Evolutionary conservation across 2,888 invertebrate genomes (phyloP), one percentile per base, ranked within the genome.

Genomic region (Drosophila hamatofila): DNA sequence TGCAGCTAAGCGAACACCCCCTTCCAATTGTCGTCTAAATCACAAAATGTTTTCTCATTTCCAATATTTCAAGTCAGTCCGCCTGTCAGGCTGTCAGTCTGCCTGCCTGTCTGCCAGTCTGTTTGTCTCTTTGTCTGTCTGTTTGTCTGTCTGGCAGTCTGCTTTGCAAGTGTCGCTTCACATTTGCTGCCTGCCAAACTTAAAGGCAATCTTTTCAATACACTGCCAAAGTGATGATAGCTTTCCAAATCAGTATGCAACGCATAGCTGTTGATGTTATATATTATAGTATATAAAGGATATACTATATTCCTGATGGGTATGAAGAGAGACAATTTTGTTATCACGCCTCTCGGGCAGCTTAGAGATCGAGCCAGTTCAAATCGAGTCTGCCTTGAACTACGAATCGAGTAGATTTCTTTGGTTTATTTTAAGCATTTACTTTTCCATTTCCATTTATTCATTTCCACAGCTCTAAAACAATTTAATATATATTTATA

Each of bases 121-220:
- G 18, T 42, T 12, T 41, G 14, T n/a, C 1, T 30, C 7, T 48
- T 9, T 14, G 18, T 42, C 18, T 12, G 23, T 6, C 4, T 46
- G 46, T 23, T 37, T 30, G 30, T 49, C 12, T 18, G 4, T 23
- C 2, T 52, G 16, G 46, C 3, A 11, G 2, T 39, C 30, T 23
- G 23, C 6, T 51, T 49, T 54, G 51, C 66, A 41, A 63, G 52
- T 63, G 75, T 48, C 74, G 58, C 58, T 66, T 56, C 44, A 54
- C 70, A 57, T 66, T 59, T 63, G 63, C 59, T 37, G 66, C 49
- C 59, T 66, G 72, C 37, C 48, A 59, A 60, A 65, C 72, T 49
- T 49, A 44, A 57, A 62, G 56, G 59, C 35, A 60, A 71, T 78
- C 49, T 54, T 33, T 58, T 35, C 0, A 30, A 55, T 55, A 41